Evolutionary conservation across 2,113 vertebrate genomes (phyloP).

Genomic region (Cyanoderma ruficeps): DNA sequence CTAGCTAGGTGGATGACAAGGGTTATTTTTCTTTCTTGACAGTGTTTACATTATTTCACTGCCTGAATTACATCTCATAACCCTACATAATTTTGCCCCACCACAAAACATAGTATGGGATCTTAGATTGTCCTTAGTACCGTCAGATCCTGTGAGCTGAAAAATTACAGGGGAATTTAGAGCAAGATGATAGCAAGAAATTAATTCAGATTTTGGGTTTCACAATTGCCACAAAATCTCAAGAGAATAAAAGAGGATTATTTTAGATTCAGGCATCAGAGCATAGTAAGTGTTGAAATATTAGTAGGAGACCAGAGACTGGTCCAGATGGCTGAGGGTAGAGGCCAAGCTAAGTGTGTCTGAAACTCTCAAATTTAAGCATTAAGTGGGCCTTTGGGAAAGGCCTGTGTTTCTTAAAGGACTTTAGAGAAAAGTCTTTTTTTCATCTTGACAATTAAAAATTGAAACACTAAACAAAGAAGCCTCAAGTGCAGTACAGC

Average conservation of each 20-base stretch:
- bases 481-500: accelerated
- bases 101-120: background rate
- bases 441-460: background rate
- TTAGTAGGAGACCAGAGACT: background rate
- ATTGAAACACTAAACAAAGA: background rate
- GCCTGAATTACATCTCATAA: background rate
- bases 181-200: background rate
- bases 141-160: background rate
- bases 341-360: background rate
- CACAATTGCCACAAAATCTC: background rate
- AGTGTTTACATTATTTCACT: background rate
- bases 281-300: background rate
- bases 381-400: background rate
- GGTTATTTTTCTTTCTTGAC: background rate
- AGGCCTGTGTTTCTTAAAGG: background rate
- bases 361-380: background rate
- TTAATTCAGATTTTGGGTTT: background rate
- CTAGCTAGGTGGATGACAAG: background rate
- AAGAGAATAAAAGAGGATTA: background rate
- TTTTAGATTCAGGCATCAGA: background rate
- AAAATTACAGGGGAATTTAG: background rate
- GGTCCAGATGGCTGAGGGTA: background rate
- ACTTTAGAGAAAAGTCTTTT: background rate
- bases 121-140: background rate
- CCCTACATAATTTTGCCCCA: background rate